These are phyloP conservation scores for Lucilia cuprina DNA, from an alignment of 1,140 invertebrate species.

Conservation along the genomic window DNA sequence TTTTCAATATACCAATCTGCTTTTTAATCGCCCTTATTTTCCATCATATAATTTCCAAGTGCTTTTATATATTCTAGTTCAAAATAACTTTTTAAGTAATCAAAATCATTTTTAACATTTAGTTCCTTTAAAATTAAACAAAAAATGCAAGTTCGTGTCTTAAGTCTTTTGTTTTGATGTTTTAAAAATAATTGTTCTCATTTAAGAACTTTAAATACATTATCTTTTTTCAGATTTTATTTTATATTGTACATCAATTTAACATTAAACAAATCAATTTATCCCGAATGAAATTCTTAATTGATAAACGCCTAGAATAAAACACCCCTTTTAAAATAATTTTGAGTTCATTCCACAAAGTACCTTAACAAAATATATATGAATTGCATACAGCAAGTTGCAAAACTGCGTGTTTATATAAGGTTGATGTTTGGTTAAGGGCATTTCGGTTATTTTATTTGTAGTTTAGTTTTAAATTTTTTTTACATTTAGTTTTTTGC, in stretches of 20 bases:
- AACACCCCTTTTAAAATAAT: background rate
- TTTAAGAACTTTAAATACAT: background rate
- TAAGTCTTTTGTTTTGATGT: background rate
- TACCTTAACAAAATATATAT: background rate
- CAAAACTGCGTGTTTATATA: background rate
- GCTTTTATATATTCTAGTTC: too few relatives aligned
- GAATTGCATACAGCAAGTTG: background rate
- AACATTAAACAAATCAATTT: slow-evolving; percentile 18
- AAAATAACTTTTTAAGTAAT: too few relatives aligned
- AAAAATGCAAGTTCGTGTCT: background rate
- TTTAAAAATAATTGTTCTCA: background rate
- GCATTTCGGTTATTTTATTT: background rate
- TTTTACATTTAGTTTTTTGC: too few relatives aligned
- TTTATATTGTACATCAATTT: background rate
- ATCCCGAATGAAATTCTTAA: background rate
- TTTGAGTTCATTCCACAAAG: background rate
- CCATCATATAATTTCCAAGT: too few relatives aligned
- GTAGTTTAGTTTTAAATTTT: background rate
- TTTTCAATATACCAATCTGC: too few relatives aligned
- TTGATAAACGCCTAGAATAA: slow-evolving; percentile 8
- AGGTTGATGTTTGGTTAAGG: background rate
- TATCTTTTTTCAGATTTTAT: background rate
- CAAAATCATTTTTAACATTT: too few relatives aligned
- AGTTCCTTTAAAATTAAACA: too few relatives aligned
- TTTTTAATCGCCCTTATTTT: too few relatives aligned